Base-by-base conservation (phyloP, 92 coral and sea anemone genomes). In the Epizoanthus ramosus region DNA sequence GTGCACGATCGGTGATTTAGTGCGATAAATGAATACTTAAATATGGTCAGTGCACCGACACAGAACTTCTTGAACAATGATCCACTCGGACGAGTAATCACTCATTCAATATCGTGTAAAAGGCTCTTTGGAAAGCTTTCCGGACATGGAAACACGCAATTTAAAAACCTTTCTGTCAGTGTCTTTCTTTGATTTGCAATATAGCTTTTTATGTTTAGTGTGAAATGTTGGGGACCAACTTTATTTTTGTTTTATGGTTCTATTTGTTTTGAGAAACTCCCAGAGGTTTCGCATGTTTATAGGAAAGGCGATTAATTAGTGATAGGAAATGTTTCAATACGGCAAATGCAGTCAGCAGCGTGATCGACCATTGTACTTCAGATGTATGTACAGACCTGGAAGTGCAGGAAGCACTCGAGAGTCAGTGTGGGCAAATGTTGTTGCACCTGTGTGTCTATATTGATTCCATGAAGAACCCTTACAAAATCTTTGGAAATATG, bases 231-330 rank as follows among this genome's bases (percentile, higher is more conserved):
- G 41, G 22, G 35, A 64, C 47, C 18, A 67, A 67, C 47, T 10
- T 17, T 56, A 25, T 22, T 5, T 18, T 13, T 75, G 21, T 75
- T 75, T 2, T 25, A 50, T 75, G 45, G 66, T 23, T 25, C 31
- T 57, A 25, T 14, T 75, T 57, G 52, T 58, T 58, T 57, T 57
- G 47, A 56, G 18, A 35, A 58, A 56, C 15, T 75, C 8, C 2
- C 65, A 57, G 41, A 73, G n/a, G 66, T 23, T 57, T 31, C 67
- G 66, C 59, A 65, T 74, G 37, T 75, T 37, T 37, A 37, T 31
- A 31, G 80, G 17, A 31, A 33, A 28, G 58, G 80, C 31, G 80
- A 66, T 75, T n/a, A 57, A 57, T 57, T 56, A 67, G 72, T n/a
- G 50, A 17, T 18, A 7, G 64, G 53, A 41, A 54, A 54, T 74